These are phyloP conservation scores for Synergus laeviventris DNA, from an alignment of 2,888 invertebrate genomes.

Conservation along the genomic window DNA sequence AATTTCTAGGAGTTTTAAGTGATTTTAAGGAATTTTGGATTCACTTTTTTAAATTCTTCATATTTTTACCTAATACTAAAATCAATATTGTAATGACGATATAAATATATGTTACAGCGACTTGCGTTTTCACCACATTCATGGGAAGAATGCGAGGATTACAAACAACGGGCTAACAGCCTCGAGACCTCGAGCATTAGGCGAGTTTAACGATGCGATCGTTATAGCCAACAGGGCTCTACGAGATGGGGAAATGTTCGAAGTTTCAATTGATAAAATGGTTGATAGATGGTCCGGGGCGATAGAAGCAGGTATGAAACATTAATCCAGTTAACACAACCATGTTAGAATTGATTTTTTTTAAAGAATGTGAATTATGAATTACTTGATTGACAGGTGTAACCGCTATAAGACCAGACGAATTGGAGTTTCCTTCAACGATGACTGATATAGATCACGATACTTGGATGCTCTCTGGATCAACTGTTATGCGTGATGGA, in stretches of 20 bases:
- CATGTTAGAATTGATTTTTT: neutral
- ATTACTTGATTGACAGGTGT: constrained; percentile 51
- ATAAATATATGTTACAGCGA: constrained; percentile 77
- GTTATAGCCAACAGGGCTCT: constrained; percentile 93
- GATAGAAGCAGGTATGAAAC: constrained; percentile 85
- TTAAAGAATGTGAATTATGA: neutral
- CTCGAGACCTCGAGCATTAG: constrained; percentile 89
- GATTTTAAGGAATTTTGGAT: constrained; percentile 3
- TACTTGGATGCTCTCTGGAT: constrained; percentile 95
- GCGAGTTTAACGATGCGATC: constrained; percentile 96
- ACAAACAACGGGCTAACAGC: constrained; percentile 91
- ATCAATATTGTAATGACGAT: constrained; percentile 25
- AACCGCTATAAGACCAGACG: constrained; percentile 83
- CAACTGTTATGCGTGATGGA: constrained; percentile 94
- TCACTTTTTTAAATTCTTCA: neutral
- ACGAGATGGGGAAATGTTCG: constrained; percentile 93
- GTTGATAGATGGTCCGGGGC: constrained; percentile 96
- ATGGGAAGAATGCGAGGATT: constrained; percentile 92
- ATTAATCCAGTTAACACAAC: neutral
- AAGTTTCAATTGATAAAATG: constrained; percentile 92
- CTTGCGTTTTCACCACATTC: constrained; percentile 91
- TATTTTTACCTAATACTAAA: neutral
- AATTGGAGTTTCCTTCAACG: constrained; percentile 90
- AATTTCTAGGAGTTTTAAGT: too few species aligned
- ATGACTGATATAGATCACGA: constrained; percentile 94